Evolutionary conservation across 2,113 vertebrate species (phyloP), one percentile per base, ranked within the genome.

Genomic region (Vanacampus margaritifer): DNA sequence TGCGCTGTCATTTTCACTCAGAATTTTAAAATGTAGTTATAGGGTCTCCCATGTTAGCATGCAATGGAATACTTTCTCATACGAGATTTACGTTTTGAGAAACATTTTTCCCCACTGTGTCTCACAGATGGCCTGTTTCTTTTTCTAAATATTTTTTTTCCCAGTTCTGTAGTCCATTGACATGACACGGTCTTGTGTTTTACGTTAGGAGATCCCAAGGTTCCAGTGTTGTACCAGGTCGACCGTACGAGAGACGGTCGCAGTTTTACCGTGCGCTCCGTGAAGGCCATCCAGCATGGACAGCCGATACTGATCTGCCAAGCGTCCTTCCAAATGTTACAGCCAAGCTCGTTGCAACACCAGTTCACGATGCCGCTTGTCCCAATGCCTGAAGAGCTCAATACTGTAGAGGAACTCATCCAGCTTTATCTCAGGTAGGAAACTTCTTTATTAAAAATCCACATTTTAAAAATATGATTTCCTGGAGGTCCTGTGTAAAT

Each of bases 261-360:
- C 28, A 99, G 96, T 80, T 98, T 98, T 82, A 93, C 91, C 0
- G 95, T 96, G 8, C 94, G 96, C 8, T 95, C 93, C 0, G 95
- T 99, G 62, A 96, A 94, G 81, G 97, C 95, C 3, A 82, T 98
- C 71, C 96, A 99, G 80, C 93, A 95, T 0, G 95, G 95, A n/a
- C 81, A 94, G 64, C 91, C 96, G 0, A 99, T 99, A 72, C 87
- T 99, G 64, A 96, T 89, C 83, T 96, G 91, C 80, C 97, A 97
- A 74, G 94, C 92, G 0, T 98, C 96, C 70, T 99, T 99, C 87
- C 95, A 98, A 65, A 78, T 73, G 74, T 61, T 45, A 9, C 94
- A 98, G 90, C 79, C 74, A 2, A 98, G 95, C 75, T 94, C 93
- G 0, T 5, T 96, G 36, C 84, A 92, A 82, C 94, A 99, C 83